Conservation (phyloP, 1,140 invertebrate species). For the Drosophila nannoptera region DNA sequence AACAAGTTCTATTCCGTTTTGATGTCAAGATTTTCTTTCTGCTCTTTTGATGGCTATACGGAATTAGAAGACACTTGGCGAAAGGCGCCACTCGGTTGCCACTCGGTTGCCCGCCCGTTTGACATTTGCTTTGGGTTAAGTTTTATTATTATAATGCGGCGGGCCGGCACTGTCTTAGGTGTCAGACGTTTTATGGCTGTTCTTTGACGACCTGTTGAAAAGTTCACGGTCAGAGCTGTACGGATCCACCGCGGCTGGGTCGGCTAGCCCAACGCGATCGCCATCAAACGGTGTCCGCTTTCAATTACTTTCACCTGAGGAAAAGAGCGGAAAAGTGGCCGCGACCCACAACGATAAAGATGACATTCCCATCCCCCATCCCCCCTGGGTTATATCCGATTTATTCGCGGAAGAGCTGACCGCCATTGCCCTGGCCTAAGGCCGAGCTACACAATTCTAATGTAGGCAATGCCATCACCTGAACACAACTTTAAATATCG, state of each 20-base stretch:
- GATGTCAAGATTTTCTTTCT: slow-evolving; percentile 37
- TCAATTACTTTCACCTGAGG: slow-evolving; percentile 27
- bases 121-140: slow-evolving; percentile 31
- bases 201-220: slow-evolving; percentile 69
- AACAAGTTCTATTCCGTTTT: slow-evolving; percentile 51
- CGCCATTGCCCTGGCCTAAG: not conserved
- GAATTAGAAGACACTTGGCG: slow-evolving; percentile 44
- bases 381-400: too few species aligned
- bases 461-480: slow-evolving; percentile 23
- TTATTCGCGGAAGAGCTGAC: too few species aligned
- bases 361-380: too few species aligned
- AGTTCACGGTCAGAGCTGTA: slow-evolving; percentile 65
- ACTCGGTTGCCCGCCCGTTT: slow-evolving; percentile 38
- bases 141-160: slow-evolving; percentile 31
- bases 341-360: too few species aligned
- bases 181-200: slow-evolving; percentile 70
- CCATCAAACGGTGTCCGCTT: slow-evolving; percentile 15
- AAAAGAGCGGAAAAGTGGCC: too few species aligned
- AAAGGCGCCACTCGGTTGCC: slow-evolving; percentile 49
- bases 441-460: not conserved
- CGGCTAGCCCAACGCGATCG: not conserved
- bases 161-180: slow-evolving; percentile 34
- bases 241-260: slow-evolving; percentile 20
- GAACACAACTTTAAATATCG: slow-evolving; percentile 20
- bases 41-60: not conserved